Conservation (phyloP, 2,797 vertebrate species). For the Sebastes hubbsi region DNA sequence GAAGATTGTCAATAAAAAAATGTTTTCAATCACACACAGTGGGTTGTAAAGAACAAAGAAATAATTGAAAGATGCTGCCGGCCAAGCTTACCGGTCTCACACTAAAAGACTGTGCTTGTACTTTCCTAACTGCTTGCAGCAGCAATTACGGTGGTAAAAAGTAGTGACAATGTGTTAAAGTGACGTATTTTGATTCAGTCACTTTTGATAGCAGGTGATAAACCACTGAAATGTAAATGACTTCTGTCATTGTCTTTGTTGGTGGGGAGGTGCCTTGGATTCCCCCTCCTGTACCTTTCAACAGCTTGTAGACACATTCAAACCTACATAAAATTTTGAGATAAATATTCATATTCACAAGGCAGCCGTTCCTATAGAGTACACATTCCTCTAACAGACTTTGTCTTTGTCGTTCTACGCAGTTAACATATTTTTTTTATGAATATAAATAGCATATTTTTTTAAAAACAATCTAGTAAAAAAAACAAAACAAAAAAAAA, state of each 20-base stretch:
- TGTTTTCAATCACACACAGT: not conserved
- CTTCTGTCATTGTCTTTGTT: not conserved
- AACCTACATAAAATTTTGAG: constrained; percentile 27
- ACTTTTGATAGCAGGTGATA: not conserved
- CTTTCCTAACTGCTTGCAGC: not conserved
- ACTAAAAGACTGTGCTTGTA: not conserved
- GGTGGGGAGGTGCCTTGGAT: not conserved
- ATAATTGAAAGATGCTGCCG: not conserved
- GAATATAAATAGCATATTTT: constrained; percentile 63
- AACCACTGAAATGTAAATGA: constrained; percentile 39
- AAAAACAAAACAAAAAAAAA: constrained; percentile 8
- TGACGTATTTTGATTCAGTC: constrained; percentile 20
- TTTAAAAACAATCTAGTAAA: constrained; percentile 26
- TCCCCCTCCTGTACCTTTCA: constrained; percentile 10
- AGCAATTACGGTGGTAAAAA: constrained; percentile 1
- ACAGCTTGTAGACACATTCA: constrained; percentile 30
- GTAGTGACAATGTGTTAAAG: constrained; percentile 22
- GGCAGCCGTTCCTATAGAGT: constrained; percentile 23
- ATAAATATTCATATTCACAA: constrained; percentile 60
- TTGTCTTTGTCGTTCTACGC: constrained; percentile 26
- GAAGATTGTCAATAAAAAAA: constrained; percentile 30
- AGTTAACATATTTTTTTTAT: constrained; percentile 34
- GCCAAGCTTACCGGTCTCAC: not conserved
- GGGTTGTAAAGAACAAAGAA: not conserved
- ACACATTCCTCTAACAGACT: constrained; percentile 23